Base-by-base conservation (phyloP, 2,797 vertebrate genomes). In the Notolabrus celidotus region DNA sequence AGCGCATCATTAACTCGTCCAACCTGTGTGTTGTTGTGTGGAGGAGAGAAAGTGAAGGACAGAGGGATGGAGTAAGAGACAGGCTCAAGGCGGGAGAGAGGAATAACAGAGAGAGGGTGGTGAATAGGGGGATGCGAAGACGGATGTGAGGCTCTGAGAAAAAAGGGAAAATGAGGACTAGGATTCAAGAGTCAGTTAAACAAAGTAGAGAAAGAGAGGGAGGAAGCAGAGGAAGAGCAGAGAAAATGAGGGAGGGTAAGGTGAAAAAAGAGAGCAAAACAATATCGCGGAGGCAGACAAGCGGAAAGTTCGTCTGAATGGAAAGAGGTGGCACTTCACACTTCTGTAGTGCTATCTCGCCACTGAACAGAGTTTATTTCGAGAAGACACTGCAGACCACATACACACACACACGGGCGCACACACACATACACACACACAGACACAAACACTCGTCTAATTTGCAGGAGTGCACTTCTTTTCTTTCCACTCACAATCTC, bases 281-380 rank as follows among this genome's bases (percentile, higher is more conserved):
- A 69, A 74, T 54, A 67, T 74, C 54, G 54, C 64, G 39, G n/a
- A 54, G 19, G 74, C 67, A 86, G 77, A 82, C 73, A 75, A 71
- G 56, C 43, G 33, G 59, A 77, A 81, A 78, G 31, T 47, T 81
- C 43, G 31, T 38, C 39, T 75, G 53, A 85, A 77, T 68, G 47
- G 73, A 71, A 69, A 71, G 56, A 62, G 56, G 50, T 67, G 68
- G 50, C 60, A 61, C 74, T 79, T 71, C 77, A 70, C 51, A 72
- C 55, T 19, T 76, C 62, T 52, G 67, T 33, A 60, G 17, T 16
- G 29, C 59, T 58, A 43, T 71, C 49, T 81, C 25, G 52, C 58
- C 27, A 46, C 31, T 82, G 63, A 75, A 75, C 77, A 58, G 23
- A 63, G n/a, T 22, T 66, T 41, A 64, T 71, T 77, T 71, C 33